Evolutionary conservation across 2,797 vertebrate genomes (phyloP), one percentile per base, ranked within the genome.

Genomic region (Bradypodion ventrale): DNA sequence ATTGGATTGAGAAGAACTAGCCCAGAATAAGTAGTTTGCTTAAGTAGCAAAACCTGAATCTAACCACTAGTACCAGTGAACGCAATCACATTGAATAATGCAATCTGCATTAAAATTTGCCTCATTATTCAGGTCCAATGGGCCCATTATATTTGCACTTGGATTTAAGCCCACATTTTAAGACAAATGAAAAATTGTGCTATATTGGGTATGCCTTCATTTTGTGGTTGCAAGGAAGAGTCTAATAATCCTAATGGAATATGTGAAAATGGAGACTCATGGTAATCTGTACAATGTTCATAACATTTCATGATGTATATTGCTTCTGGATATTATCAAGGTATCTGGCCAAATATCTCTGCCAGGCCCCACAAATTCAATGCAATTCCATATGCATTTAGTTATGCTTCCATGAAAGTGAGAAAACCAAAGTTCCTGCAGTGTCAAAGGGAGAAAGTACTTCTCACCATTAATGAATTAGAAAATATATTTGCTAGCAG

Each of bases 401-500:
- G 4, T 42, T 19, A 63, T 83, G 0, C 27, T 80, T 85, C 32
- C 37, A 40, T 15, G 74, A 66, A 37, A 5, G 76, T 37, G 7
- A 8, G 5, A 80, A n/a, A 74, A 60, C 35, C 37, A 2, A 15
- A 60, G 25, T 82, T 84, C 63, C 19, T 29, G 75, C 90, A 92
- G 15, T 90, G 37, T 92, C 84, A 88, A 89, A 82, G 69, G 84
- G 76, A 86, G 56, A 4, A 84, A 84, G 13, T 76, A 84, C 27
- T 85, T 85, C 62, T 74, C 4, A 0, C 6, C 75, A 21, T 62
- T 85, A 89, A 89, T 62, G 37, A 90, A 88, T 89, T 89, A 78
- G n/a, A 75, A 89, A 86, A 80, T 59, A 16, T 65, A 82, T 92
- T 93, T 89, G 84, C 83, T 87, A 89, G 89, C 86, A 83, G 82